These are phyloP conservation scores for Pristionchus maxplancki DNA, from an alignment of 2,888 invertebrate species.

Conservation along the genomic window DNA sequence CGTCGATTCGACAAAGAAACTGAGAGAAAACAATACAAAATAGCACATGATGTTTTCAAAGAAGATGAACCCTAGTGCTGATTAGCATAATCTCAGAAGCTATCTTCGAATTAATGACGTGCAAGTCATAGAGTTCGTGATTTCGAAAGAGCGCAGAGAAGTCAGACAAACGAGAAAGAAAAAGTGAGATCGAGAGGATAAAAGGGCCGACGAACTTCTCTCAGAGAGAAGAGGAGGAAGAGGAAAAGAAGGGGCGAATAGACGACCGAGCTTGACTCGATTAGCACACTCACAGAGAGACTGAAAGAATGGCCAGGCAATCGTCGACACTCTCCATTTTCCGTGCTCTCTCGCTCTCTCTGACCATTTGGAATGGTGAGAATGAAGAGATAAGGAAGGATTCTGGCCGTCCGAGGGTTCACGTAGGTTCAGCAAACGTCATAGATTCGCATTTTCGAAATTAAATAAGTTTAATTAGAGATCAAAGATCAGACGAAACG, in stretches of 20 bases:
- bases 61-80: background rate
- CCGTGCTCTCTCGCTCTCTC: background rate
- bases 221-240: background rate
- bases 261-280: constrained; percentile 18
- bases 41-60: too few species aligned
- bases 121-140: background rate
- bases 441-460: background rate
- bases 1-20: too few species aligned
- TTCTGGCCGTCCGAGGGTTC: background rate
- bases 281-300: constrained; percentile 1
- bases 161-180: background rate
- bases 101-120: background rate
- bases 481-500: background rate
- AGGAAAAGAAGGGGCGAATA: background rate
- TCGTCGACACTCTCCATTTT: background rate
- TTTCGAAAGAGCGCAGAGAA: background rate
- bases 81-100: background rate
- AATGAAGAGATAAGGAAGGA: background rate
- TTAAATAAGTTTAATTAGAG: too few species aligned
- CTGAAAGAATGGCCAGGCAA: background rate
- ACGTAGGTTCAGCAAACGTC: background rate
- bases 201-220: background rate
- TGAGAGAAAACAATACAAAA: too few species aligned
- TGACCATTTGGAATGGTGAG: background rate
- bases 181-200: background rate